Evolutionary conservation across 2,113 vertebrate genomes (phyloP).

Genomic region (Rana temporaria): DNA sequence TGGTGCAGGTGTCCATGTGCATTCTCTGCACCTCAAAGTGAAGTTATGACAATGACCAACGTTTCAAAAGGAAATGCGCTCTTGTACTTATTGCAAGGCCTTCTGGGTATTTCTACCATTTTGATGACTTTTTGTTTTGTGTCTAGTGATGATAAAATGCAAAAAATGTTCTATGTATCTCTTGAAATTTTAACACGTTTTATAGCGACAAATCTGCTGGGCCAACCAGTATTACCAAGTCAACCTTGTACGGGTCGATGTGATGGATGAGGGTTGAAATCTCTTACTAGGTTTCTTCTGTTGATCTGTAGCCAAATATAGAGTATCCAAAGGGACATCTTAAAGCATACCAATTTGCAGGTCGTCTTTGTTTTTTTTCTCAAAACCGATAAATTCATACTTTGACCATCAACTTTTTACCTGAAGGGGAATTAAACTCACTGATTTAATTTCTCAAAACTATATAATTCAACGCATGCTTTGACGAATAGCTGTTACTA

Average conservation of each 20-base stretch:
- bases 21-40: not conserved
- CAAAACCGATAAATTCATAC: too few relatives aligned
- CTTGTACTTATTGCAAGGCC: not conserved
- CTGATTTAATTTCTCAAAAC: too few relatives aligned
- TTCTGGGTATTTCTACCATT: conserved; percentile 21
- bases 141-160: conserved; percentile 17
- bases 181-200: conserved; percentile 4
- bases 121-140: conserved; percentile 27
- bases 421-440: too few relatives aligned
- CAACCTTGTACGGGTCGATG: not conserved
- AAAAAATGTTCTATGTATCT: conserved; percentile 4
- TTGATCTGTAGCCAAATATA: too few relatives aligned
- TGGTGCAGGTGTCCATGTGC: not conserved
- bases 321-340: not conserved
- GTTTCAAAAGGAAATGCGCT: not conserved
- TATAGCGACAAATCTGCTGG: not conserved
- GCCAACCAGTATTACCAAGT: conserved; percentile 15
- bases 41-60: not conserved
- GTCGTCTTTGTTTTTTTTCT: too few relatives aligned
- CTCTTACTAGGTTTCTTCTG: too few relatives aligned
- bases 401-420: too few relatives aligned
- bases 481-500: too few relatives aligned
- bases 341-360: too few relatives aligned
- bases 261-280: not conserved
- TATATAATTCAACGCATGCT: too few relatives aligned